Evolutionary conservation across 2,888 invertebrate genomes (phyloP).

Genomic region (Cacoxenus indagator): DNA sequence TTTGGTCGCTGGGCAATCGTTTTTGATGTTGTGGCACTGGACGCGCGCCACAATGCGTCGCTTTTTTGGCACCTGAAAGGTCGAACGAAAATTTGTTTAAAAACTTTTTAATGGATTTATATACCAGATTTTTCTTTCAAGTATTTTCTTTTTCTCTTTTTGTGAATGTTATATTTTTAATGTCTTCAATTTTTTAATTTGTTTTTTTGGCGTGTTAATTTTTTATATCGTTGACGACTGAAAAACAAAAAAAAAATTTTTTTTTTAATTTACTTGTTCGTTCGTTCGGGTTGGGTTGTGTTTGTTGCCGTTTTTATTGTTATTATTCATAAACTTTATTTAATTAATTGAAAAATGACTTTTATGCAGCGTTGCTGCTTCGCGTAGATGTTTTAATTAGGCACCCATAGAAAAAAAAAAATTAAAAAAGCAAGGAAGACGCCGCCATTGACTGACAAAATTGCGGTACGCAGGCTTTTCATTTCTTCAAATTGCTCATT

Average conservation of each 20-base stretch:
- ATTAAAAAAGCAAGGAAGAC: neutral
- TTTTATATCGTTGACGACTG: constrained; percentile 27
- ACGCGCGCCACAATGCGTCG: constrained; percentile 89
- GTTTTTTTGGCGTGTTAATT: neutral
- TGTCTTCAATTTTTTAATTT: too few relatives aligned
- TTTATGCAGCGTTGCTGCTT: constrained; percentile 42
- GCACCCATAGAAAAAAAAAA: neutral
- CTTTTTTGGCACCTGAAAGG: constrained; percentile 86
- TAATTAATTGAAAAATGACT: constrained; percentile 57
- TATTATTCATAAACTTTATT: constrained; percentile 57
- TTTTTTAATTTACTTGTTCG: neutral
- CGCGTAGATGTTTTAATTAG: neutral
- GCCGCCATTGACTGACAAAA: neutral
- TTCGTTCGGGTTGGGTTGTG: too few relatives aligned
- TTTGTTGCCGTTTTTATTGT: constrained; percentile 45
- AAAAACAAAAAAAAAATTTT: constrained; percentile 18
- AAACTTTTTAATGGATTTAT: neutral
- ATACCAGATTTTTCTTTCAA: neutral
- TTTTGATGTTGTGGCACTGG: constrained; percentile 91
- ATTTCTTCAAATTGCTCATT: constrained; percentile 15
- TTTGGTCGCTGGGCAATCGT: constrained; percentile 88
- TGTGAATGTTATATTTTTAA: too few relatives aligned
- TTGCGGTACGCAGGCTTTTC: constrained; percentile 6
- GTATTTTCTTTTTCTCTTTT: too few relatives aligned
- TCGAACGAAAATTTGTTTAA: neutral